A percentile compares a stretch with the other conserved stretches of the same genome.
phyloP scores from a whole-genome alignment of 92 coral and sea anemone species.

The Heteractis magnifica region DNA sequence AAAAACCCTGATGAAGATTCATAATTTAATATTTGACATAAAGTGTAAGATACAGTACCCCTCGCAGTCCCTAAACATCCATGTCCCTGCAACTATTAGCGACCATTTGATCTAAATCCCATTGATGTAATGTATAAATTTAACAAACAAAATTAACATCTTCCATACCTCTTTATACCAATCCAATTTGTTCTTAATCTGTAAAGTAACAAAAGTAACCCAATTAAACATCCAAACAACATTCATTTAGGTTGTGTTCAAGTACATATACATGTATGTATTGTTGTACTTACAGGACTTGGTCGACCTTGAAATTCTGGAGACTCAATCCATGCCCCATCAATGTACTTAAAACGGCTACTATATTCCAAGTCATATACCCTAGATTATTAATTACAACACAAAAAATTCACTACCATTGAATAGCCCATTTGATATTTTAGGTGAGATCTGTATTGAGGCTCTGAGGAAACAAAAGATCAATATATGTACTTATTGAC shows the following conservation, averaged over 20 bases:
- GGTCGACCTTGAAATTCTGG: constrained; percentile 58
- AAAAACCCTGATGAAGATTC: no score
- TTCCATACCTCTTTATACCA: constrained; percentile 67
- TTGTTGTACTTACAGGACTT: constrained; percentile 25
- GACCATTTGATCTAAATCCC: no score
- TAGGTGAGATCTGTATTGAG: not conserved
- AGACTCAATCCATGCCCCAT: constrained; percentile 83
- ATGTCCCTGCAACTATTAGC: no score
- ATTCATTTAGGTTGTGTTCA: not conserved
- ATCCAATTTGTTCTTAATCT: constrained; percentile 58
- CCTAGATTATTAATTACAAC: constrained; percentile 22
- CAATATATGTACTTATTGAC: no score
- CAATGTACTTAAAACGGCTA: constrained; percentile 69
- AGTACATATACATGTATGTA: not conserved
- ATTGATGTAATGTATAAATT: not conserved
- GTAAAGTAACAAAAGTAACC: not conserved
- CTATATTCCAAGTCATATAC: constrained; percentile 74
- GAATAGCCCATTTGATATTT: not conserved
- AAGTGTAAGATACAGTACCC: not conserved
- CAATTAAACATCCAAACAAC: not conserved
- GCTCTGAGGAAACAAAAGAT: no score
- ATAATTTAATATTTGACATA: not conserved
- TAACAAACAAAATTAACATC: not conserved
- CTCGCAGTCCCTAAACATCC: no score
- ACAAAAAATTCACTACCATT: not conserved